Conservation (phyloP, 2,888 invertebrate species). For the Andrena chrysosceles region DNA sequence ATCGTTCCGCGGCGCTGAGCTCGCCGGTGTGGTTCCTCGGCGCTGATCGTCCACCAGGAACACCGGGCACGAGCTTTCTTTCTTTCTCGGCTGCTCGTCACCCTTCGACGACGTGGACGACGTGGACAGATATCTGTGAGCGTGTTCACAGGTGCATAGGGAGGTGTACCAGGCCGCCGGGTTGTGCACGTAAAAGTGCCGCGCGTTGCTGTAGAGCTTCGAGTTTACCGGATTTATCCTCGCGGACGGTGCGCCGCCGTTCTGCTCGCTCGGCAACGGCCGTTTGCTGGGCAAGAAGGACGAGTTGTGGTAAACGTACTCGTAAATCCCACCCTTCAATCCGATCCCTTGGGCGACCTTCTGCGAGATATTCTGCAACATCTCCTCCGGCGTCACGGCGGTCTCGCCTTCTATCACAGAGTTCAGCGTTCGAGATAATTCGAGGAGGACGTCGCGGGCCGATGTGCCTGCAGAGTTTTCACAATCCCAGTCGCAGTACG, state of each 20-base stretch:
- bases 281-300: constrained; percentile 64
- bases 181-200: constrained; percentile 57
- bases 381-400: constrained; percentile 75
- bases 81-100: constrained; percentile 32
- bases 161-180: constrained; percentile 63
- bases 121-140: constrained; percentile 35
- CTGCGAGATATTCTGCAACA: constrained; percentile 77
- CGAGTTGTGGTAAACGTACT: constrained; percentile 57
- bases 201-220: constrained; percentile 70
- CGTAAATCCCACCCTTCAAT: constrained; percentile 55
- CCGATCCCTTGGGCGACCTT: constrained; percentile 74
- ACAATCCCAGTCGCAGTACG: constrained; percentile 60
- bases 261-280: constrained; percentile 60
- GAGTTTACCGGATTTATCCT: constrained; percentile 77
- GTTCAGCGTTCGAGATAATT: constrained; percentile 78
- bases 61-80: constrained; percentile 30
- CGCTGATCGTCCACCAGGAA: constrained; percentile 46
- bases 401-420: constrained; percentile 79
- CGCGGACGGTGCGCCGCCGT: constrained; percentile 56
- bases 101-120: constrained; percentile 33
- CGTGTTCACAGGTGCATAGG: constrained; percentile 66
- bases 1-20: constrained; percentile 11
- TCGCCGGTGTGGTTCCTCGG: constrained; percentile 2
- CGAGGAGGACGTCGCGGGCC: constrained; percentile 76
- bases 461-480: constrained; percentile 57